A percentile compares a stretch with the other conserved stretches of the same genome.
Evolutionary conservation across 2,888 invertebrate species (phyloP).

Genomic region (Germaria angustata): DNA sequence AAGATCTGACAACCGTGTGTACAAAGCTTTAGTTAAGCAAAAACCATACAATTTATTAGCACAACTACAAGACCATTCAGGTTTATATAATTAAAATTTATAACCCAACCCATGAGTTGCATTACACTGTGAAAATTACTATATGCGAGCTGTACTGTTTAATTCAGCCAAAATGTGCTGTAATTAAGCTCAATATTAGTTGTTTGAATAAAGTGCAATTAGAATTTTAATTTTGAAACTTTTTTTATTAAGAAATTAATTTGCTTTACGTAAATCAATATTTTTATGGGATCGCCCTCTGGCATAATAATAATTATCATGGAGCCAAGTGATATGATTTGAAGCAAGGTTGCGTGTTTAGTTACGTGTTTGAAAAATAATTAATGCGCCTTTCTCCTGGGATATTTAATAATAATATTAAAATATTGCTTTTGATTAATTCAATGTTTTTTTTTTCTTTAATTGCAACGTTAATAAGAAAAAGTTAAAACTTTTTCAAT

Average conservation of each 20-base stretch:
- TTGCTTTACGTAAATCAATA: neutral
- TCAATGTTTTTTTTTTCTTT: neutral
- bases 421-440: neutral
- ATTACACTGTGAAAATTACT: neutral
- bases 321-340: too few relatives aligned
- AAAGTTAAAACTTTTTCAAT: neutral
- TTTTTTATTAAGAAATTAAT: neutral
- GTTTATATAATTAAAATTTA: conserved; percentile 53
- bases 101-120: conserved; percentile 7
- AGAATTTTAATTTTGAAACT: neutral
- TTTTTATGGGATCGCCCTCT: too few relatives aligned
- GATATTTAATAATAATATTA: neutral
- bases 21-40: conserved; percentile 36
- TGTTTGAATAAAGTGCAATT: neutral
- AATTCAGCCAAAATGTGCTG: conserved; percentile 19
- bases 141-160: neutral
- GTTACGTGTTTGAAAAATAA: neutral
- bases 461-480: neutral
- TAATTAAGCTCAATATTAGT: neutral
- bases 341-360: neutral
- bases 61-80: conserved; percentile 26
- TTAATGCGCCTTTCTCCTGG: neutral
- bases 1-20: too few relatives aligned
- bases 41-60: conserved; percentile 45
- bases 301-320: too few relatives aligned